Evolutionary conservation across 2,888 invertebrate genomes (phyloP), one percentile per base, ranked within the genome.

Genomic region (Hirtodrosophila cameraria): DNA sequence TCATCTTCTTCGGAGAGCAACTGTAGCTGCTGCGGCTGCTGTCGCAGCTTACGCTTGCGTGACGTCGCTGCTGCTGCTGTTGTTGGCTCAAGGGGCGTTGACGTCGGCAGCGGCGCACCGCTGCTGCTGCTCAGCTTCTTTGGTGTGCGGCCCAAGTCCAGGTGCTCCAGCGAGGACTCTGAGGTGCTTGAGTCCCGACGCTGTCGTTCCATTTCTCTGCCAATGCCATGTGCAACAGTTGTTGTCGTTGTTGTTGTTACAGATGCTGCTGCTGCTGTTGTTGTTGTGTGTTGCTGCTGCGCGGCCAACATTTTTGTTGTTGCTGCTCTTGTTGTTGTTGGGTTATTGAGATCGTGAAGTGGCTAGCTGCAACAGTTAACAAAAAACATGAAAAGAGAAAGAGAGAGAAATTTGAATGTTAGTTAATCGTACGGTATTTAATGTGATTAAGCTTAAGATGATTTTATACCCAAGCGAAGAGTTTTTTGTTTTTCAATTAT

Each of bases 131-230:
- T 85, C 13, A 88, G 75, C 73, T 90, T 90, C 57, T 89, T 89
- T 52, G 89, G 88, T 42, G 88, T 89, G 30, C 87, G 87, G 1
- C 90, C 89, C 65, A 91, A 75, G 43, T 91, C 91, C 66, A 90
- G 86, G 45, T 90, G 90, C 65, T 91, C 91, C 48, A 90, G 66
- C 12, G 91, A 91, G 41, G 91, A 91, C 55, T 90, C 90, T 2
- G 91, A 91, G 18, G 91, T 90, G 39, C 88, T 87, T 8, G 91
- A 90, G 50, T 86, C 86, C 5, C 91, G 88, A 3, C 91, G 88
- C 45, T 90, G 66, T 18, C 91, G 88, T 41, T 91, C 91, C 86
- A 89, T 85, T 41, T 88, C 87, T 43, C 59, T 45, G 13, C 18
- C 67, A 18, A 46, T 43, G 28, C 38, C 52, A 9, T 31, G 45